Evolutionary conservation across 2,888 invertebrate species (phyloP), one percentile per base, ranked within the genome.

Genomic region (Orchestes rusci): DNA sequence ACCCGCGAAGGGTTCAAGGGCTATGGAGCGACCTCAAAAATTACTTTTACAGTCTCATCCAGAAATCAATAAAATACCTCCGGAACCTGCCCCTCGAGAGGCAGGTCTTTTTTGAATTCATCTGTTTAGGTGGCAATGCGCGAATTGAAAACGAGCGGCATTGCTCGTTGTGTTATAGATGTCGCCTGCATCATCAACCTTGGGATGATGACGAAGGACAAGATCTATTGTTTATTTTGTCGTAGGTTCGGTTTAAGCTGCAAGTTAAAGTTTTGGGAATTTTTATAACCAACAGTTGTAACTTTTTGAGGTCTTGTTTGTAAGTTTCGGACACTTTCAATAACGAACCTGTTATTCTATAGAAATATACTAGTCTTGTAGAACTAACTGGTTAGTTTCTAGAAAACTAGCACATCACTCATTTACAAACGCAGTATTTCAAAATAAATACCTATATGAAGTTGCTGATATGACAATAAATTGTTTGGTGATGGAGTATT

Each of bases 261-360:
- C 56, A 56, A 58, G 57, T 61, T 61, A 59, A 56, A 56, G 60
- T 63, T 64, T 58, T 58, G 58, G 59, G 67, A 67, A 67, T 67
- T 67, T 66, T 68, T 65, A 67, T 68, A 68, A 67, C 67, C 68
- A 68, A 68, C 66, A 67, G 68, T n/a, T n/a, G n/a, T 68, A 67
- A 63, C 66, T 65, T 68, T 68, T 68, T 68, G 68, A 68, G 68
- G 68, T 67, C 68, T 67, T 62, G 54, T 38, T 53, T 61, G 63
- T 63, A 63, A 64, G 62, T 15, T 46, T 62, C 58, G 59, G 62
- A 59, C 52, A 45, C 45, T 52, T 52, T 43, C 48, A 59, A 59
- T 57, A 50, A 56, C 55, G 56, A 57, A 57, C 57, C 54, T 38
- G n/a, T n/a, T n/a, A n/a, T n/a, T 41, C 16, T 34, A 34, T 41